Evolutionary conservation across 2,113 vertebrate species (phyloP).

Genomic region (Prunella himalayana): DNA sequence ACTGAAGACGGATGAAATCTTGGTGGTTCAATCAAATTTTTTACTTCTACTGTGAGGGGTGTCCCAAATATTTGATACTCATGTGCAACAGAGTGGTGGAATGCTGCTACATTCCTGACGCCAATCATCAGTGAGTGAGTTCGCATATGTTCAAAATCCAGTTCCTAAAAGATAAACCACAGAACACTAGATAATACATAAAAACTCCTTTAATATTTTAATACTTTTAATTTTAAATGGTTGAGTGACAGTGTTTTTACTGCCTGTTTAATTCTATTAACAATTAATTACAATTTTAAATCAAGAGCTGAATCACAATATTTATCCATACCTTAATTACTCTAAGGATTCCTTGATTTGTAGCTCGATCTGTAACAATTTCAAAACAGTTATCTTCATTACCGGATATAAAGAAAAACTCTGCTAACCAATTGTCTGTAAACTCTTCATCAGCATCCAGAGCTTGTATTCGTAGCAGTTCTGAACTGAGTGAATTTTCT

Average conservation of each 20-base stretch:
- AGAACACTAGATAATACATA: neutral
- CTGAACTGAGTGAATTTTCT: constrained; percentile 82
- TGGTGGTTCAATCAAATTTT: constrained; percentile 81
- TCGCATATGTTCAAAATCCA: constrained; percentile 85
- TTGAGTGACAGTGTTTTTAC: neutral
- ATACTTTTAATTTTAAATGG: neutral
- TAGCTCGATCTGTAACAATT: constrained; percentile 81
- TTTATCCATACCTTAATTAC: constrained; percentile 76
- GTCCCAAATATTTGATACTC: constrained; percentile 57
- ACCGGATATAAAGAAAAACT: constrained; percentile 84
- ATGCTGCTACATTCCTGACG: constrained; percentile 84
- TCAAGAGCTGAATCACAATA: neutral
- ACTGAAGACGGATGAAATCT: constrained; percentile 71
- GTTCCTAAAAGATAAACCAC: constrained; percentile 64
- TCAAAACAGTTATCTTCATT: constrained; percentile 88
- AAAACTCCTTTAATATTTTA: neutral
- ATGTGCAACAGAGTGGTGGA: constrained; percentile 72
- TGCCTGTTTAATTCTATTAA: neutral
- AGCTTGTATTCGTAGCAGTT: constrained; percentile 84
- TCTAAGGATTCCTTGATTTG: constrained; percentile 87
- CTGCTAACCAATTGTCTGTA: constrained; percentile 83
- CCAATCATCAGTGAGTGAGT: constrained; percentile 72
- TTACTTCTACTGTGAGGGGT: constrained; percentile 74
- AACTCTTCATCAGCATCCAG: constrained; percentile 78
- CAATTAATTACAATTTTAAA: neutral